Evolutionary conservation across 2,888 invertebrate genomes (phyloP), one percentile per base, ranked within the genome.

Genomic region (Nemurella pictetii): DNA sequence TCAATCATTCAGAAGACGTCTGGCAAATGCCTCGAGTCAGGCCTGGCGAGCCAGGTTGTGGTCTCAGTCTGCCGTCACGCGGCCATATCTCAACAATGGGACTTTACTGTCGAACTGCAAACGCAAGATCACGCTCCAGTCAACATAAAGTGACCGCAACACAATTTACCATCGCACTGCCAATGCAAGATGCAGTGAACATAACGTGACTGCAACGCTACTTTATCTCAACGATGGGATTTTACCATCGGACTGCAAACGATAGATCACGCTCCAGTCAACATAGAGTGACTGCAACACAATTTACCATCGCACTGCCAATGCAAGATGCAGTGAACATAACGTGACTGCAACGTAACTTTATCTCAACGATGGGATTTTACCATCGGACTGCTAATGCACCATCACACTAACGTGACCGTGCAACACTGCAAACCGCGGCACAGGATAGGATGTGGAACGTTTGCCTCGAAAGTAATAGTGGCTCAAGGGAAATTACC

Each of bases 331-430:
- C n/a, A n/a, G n/a, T n/a, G n/a, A n/a, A n/a, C n/a, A n/a, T n/a
- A n/a, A n/a, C n/a, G n/a, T n/a, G n/a, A n/a, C 85, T 88, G 90
- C 0, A 87, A 87, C 9, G 88, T 87, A 29, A 89, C 89, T 0
- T 86, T 89, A 0, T 88, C 90, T 20, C 90, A 90, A 87, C 88
- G 90, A 30, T 90, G 90, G 89, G 89, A 89, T 85, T 90, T 90
- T 88, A 88, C 89, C 78, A 88, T 90, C 85, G 90, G 90, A 87
- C 87, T 90, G 84, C 88, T 89, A 86, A 85, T 81, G 7, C 86
- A 86, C 28, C 83, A 85, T n/a, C 77, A 86, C 80, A 72, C 80
- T 0, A 72, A 86, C 85, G 32, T 86, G 86, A 86, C 81, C 27
- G 15, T 26, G 55, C 55, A 20, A 2, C 55, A 55, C 1, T 55